A percentile compares a stretch with the other conserved stretches of the same genome.
Evolutionary conservation across 2,113 vertebrate species (phyloP).

Genomic region (Procavia capensis): DNA sequence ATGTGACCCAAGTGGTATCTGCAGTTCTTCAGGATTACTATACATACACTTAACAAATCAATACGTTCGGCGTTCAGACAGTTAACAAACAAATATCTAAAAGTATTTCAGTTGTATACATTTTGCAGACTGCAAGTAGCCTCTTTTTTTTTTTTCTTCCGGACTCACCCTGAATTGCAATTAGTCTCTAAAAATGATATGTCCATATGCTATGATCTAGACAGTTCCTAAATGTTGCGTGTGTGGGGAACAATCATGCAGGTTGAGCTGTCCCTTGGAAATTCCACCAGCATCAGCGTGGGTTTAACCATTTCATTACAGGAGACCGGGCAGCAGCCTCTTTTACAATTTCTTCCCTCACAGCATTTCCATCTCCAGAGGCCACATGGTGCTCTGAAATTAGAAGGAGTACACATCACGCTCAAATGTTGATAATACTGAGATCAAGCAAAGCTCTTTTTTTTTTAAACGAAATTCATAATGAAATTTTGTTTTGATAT

Average conservation of each 20-base stretch:
- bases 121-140: constrained; percentile 82
- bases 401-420: constrained; percentile 26
- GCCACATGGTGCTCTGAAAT: constrained; percentile 90
- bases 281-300: constrained; percentile 91
- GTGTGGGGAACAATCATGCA: constrained; percentile 71
- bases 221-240: constrained; percentile 80
- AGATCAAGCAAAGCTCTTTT: neutral
- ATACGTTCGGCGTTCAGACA: constrained; percentile 61
- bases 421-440: neutral
- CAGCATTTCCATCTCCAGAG: constrained; percentile 92
- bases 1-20: neutral
- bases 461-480: neutral
- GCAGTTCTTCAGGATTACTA: constrained; percentile 71
- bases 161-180: constrained; percentile 74
- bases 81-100: constrained; percentile 78
- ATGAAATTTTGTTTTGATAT: neutral
- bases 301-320: constrained; percentile 91
- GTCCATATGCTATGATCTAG: constrained; percentile 76
- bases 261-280: constrained; percentile 69
- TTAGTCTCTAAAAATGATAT: constrained; percentile 79
- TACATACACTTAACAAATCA: constrained; percentile 81
- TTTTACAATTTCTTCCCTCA: constrained; percentile 87
- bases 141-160: constrained; percentile 65
- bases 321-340: constrained; percentile 85
- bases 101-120: constrained; percentile 71